Base-by-base conservation (phyloP, 2,113 vertebrate species). In the Sisor rabdophorus region DNA sequence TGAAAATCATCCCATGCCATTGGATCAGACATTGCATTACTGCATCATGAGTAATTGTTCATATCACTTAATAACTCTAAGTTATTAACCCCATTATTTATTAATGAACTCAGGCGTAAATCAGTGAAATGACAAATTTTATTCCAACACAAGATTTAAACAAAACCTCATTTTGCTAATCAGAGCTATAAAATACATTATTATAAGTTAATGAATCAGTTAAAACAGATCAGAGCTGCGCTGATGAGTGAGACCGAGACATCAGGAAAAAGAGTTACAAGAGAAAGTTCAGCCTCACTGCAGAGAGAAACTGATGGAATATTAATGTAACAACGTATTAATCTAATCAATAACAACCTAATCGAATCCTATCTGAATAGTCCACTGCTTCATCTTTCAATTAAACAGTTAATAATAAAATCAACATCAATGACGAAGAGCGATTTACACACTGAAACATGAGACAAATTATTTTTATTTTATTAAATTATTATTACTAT, bases 401-500 rank as follows among this genome's bases (percentile, higher is more conserved):
- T 61, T 36, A 2, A 2, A 36, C 6, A 36, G 6, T 6, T 3
- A 3, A 36, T 3, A 36, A 36, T 3, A 36, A 36, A 36, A 36
- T 36, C 32, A 3, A 36, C 32, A 36, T 36, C 6, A 36, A 36
- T 36, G 6, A 36, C 2, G 6, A 36, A 6, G 32, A 36, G 32
- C 6, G 6, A 3, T 36, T 36, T 36, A 36, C 32, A 36, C 32
- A 36, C 3, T 36, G 32, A 36, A 36, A 36, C 32, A 36, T 6
- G 6, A 36, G 6, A 36, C 32, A 2, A 36, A 17, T 60, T 17
- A 30, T 63, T 40, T 11, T 40, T 64, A 40, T 40, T 64, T 6
- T 64, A 13, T 12, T 64, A 13, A 64, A 47, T 65, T 65, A 47
- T 65, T 74, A 30, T 11, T 50, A 20, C 61, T 50, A 52, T 74